phyloP scores from a whole-genome alignment of 2,113 vertebrate genomes.

The Hiodon alosoides region DNA sequence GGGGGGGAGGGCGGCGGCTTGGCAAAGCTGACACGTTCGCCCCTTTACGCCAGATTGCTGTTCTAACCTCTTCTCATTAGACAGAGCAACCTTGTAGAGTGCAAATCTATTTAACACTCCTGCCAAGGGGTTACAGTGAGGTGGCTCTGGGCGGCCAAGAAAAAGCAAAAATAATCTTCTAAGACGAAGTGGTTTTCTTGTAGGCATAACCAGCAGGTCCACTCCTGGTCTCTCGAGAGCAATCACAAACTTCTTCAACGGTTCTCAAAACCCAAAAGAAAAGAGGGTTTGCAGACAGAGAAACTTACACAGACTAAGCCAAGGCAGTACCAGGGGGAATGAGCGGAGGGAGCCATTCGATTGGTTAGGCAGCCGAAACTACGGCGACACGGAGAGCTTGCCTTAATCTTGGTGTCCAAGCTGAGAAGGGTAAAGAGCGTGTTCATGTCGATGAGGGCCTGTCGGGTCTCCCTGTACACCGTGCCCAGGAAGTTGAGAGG shows the following conservation, averaged over 20 bases:
- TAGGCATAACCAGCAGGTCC: not conserved
- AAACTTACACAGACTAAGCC: no score
- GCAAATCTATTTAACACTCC: no score
- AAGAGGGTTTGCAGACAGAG: no score
- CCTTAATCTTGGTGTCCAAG: conserved; percentile 92
- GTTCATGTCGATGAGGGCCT: conserved; percentile 98
- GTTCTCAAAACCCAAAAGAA: no score
- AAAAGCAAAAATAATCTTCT: no score
- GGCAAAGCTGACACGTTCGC: not conserved
- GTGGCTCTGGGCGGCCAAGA: no score
- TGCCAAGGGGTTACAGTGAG: no score
- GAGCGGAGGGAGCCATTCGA: not conserved
- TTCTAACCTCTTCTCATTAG: not conserved
- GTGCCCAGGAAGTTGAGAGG: conserved; percentile 97
- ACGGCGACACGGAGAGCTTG: conserved; percentile 48
- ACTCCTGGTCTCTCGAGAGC: not conserved
- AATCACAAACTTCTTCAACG: not conserved
- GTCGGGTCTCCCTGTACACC: conserved; percentile 95
- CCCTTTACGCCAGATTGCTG: not conserved
- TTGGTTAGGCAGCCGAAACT: not conserved
- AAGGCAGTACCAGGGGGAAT: no score
- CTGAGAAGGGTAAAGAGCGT: conserved; percentile 90
- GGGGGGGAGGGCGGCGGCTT: not conserved
- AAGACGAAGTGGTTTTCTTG: not conserved
- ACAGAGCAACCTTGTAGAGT: no score